Percentiles rank a stretch among this genome's conserved stretches.
These are phyloP conservation scores for Eristalis tenax DNA, from an alignment of 2,888 invertebrate genomes.

Conservation along the genomic window DNA sequence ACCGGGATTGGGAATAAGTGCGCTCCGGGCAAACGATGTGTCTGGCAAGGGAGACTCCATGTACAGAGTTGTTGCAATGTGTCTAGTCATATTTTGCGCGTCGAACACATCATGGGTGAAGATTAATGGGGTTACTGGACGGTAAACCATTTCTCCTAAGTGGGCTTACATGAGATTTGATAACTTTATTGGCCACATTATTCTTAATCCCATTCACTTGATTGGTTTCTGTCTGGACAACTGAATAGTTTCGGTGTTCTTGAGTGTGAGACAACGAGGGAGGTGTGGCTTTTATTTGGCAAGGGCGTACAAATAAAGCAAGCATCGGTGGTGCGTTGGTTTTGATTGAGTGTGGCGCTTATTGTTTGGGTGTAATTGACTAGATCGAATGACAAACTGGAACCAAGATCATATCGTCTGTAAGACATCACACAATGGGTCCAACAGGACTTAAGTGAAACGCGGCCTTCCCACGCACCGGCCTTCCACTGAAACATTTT, in stretches of 20 bases:
- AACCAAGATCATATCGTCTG: too few relatives aligned
- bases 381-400: too few relatives aligned
- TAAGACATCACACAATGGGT: too few relatives aligned
- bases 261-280: too few relatives aligned
- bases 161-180: background rate
- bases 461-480: too few relatives aligned
- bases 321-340: too few relatives aligned
- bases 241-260: background rate
- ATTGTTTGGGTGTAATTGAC: too few relatives aligned
- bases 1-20: slow-evolving; percentile 1
- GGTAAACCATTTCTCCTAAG: background rate
- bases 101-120: background rate
- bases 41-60: background rate
- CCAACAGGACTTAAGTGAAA: too few relatives aligned
- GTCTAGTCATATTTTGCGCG: background rate
- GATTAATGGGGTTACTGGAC: background rate
- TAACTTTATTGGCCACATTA: background rate
- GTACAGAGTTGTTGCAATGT: background rate
- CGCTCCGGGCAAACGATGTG: background rate
- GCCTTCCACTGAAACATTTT: too few relatives aligned
- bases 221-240: background rate
- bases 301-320: too few relatives aligned
- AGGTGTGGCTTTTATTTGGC: too few relatives aligned
- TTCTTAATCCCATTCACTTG: background rate
- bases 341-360: too few relatives aligned